These are phyloP conservation scores for Mnemiopsis leidyi DNA, from an alignment of 37 sponge, comb jelly and placozoan genomes.

Conservation along the genomic window DNA sequence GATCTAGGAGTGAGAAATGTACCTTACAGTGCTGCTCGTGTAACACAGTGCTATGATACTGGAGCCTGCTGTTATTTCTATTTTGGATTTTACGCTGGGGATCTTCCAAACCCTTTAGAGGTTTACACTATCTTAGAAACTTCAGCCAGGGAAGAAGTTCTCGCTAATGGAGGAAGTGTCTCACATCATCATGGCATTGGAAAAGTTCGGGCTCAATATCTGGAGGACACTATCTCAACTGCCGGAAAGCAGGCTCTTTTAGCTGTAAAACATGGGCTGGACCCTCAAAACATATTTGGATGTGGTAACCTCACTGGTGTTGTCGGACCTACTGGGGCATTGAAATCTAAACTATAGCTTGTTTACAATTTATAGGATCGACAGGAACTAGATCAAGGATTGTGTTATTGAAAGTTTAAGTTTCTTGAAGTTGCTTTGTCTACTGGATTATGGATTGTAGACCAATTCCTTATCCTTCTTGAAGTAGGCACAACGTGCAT, in stretches of 20 bases:
- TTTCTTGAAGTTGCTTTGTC: too few relatives aligned
- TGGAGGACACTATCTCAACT: conserved; percentile 71
- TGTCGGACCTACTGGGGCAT: conserved; percentile 18
- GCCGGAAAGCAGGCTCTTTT: conserved; percentile 73
- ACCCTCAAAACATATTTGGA: conserved; percentile 87
- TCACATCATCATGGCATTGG: conserved; percentile 98
- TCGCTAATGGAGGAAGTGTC: conserved; percentile 86
- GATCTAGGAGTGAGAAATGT: background rate
- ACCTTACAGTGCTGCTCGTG: conserved; percentile 65
- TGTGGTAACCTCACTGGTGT: conserved; percentile 72
- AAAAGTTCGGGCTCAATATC: conserved; percentile 82
- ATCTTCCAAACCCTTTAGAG: conserved; percentile 77
- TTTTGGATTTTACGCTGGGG: conserved; percentile 78
- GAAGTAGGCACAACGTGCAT: too few relatives aligned
- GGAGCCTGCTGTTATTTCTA: conserved; percentile 95
- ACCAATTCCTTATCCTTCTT: too few relatives aligned
- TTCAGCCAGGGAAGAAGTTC: conserved; percentile 84
- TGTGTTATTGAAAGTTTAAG: too few relatives aligned
- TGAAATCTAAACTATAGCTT: conserved; percentile 7
- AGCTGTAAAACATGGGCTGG: conserved; percentile 79
- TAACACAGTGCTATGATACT: conserved; percentile 89
- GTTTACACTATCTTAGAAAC: conserved; percentile 70
- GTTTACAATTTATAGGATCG: background rate
- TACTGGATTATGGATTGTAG: too few relatives aligned
- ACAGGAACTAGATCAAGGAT: too few relatives aligned